phyloP scores from a whole-genome alignment of 2,113 vertebrate species.

The Ochotona curzoniae region DNA sequence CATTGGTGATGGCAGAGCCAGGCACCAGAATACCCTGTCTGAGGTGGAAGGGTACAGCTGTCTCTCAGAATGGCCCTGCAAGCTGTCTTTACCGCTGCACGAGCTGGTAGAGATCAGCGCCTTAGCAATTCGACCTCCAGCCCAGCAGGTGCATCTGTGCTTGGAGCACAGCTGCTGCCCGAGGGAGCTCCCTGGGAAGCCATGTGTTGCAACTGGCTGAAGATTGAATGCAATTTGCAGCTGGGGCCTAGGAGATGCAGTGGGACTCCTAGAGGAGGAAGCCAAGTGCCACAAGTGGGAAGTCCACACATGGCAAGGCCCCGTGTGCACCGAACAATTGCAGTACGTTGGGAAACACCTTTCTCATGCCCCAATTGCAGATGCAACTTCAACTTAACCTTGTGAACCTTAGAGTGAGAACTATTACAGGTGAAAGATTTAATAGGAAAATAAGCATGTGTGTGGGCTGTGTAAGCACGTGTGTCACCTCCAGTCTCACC shows the following conservation, averaged over 20 bases:
- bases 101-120: neutral
- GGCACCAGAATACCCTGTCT: neutral
- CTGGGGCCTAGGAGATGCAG: neutral
- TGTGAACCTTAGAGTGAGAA: neutral
- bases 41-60: neutral
- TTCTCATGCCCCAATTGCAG: neutral
- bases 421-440: neutral
- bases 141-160: conserved; percentile 49
- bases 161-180: neutral
- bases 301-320: neutral
- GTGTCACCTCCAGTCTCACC: neutral
- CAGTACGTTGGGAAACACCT: conserved; percentile 55
- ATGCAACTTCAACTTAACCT: conserved; percentile 57
- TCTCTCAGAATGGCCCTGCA: neutral
- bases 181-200: conserved; percentile 6
- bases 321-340: neutral
- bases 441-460: rapidly evolving
- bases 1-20: neutral
- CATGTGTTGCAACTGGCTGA: neutral
- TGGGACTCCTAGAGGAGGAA: neutral
- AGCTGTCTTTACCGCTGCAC: neutral
- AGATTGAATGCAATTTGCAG: conserved; percentile 28
- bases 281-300: conserved; percentile 44
- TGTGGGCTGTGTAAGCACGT: neutral
- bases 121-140: neutral